A percentile compares a stretch with the other conserved stretches of the same genome.
Evolutionary conservation across 1,140 invertebrate genomes (phyloP).

Genomic region (Chrysomallon squamiferum): DNA sequence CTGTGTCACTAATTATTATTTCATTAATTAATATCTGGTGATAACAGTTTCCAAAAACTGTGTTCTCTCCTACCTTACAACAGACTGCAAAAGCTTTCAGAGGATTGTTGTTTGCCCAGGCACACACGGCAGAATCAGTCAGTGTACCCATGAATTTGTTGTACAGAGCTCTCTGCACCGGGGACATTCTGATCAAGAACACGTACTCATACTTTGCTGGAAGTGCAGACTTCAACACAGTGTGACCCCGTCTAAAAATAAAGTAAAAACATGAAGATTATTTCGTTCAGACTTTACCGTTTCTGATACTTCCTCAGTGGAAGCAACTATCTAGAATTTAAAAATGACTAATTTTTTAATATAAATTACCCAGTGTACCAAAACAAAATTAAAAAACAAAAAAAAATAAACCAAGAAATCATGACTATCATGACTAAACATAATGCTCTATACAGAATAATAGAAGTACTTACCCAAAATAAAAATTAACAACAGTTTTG

Average conservation of each 20-base stretch:
- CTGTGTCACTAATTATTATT: too few relatives aligned
- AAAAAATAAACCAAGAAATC: too few relatives aligned
- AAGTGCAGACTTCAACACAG: conserved; percentile 85
- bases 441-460: too few relatives aligned
- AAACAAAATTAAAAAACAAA: too few relatives aligned
- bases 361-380: too few relatives aligned
- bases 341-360: too few relatives aligned
- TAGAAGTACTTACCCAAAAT: too few relatives aligned
- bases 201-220: conserved; percentile 96
- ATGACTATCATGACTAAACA: too few relatives aligned
- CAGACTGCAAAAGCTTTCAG: conserved; percentile 98
- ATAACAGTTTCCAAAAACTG: too few relatives aligned
- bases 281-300: not conserved
- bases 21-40: too few relatives aligned
- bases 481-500: not conserved
- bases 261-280: not conserved
- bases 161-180: conserved; percentile 83
- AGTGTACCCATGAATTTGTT: conserved; percentile 67
- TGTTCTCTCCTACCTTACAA: conserved; percentile 94
- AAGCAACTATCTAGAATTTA: too few relatives aligned
- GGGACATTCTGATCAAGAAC: conserved; percentile 83
- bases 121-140: conserved; percentile 48
- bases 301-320: too few relatives aligned
- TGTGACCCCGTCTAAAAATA: conserved; percentile 85
- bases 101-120: conserved; percentile 84